A percentile compares a stretch with the other conserved stretches of the same genome.
Evolutionary conservation across 2,797 vertebrate species (phyloP).

Genomic region (Enteromius radiatus): DNA sequence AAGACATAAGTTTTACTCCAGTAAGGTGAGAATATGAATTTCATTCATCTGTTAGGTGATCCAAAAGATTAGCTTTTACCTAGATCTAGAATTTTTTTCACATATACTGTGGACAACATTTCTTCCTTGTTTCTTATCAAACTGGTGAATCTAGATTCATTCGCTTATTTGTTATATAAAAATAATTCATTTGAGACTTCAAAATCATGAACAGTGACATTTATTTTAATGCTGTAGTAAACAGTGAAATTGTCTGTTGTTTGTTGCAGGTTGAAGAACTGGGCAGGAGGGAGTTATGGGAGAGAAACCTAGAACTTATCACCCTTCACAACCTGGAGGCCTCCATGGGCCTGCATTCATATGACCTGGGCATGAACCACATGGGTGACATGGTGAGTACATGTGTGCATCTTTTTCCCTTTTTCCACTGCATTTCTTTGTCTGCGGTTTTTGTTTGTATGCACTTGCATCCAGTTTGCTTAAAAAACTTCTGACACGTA

Average conservation of each 20-base stretch:
- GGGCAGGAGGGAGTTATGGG: slow-evolving; percentile 83
- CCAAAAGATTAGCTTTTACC: not conserved
- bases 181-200: not conserved
- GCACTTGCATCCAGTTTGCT: not conserved
- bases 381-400: slow-evolving; percentile 83
- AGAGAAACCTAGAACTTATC: slow-evolving; percentile 85
- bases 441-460: not conserved
- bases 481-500: not conserved
- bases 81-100: not conserved
- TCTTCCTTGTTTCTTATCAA: slow-evolving; percentile 4
- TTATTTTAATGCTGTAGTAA: not conserved
- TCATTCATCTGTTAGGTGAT: not conserved
- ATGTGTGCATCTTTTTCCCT: not conserved
- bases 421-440: not conserved
- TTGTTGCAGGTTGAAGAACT: slow-evolving; percentile 77
- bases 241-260: not conserved
- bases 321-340: slow-evolving; percentile 88
- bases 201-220: not conserved
- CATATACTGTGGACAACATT: too few relatives aligned
- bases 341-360: slow-evolving; percentile 88
- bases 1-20: slow-evolving; percentile 77
- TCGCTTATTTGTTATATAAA: not conserved
- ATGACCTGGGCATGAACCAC: slow-evolving; percentile 88
- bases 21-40: slow-evolving; percentile 67
- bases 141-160: not conserved